Evolutionary conservation across 2,797 vertebrate species (phyloP), one percentile per base, ranked within the genome.

Genomic region (Enteromius trimaculatus): DNA sequence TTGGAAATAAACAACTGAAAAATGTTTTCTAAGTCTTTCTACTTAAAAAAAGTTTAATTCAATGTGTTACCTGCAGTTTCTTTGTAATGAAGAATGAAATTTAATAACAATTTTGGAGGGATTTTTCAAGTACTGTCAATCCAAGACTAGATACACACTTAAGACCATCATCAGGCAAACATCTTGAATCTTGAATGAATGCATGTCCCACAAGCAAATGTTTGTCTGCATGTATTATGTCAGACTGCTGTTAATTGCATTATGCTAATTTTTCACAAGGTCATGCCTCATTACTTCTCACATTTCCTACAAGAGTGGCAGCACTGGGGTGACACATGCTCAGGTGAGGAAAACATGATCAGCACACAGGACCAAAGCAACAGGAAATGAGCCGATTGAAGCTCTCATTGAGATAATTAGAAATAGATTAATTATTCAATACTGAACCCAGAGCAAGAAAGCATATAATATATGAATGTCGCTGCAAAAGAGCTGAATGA

Each of bases 391-490:
- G 55, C 21, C 69, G 23, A 76, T 80, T 37, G 7, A 84, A 74
- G n/a, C 42, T 16, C 21, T 74, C 83, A 19, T 76, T 80, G 47
- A 66, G 77, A 47, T 75, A 17, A 75, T 60, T 51, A 47, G 58
- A 51, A 79, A 76, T 80, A 37, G 34, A 69, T 69, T 60, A 74
- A 80, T 75, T 31, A 76, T 47, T 80, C 70, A 68, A 60, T 66
- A 47, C 58, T 37, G 64, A 79, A 79, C 47, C 17, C 44, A 16
- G 44, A 60, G 39, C 23, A n/a, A 69, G 81, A 78, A 58, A 68
- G 58, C 39, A 62, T 49, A 44, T 23, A n/a, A 55, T 49, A 49
- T 51, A 68, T 4, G 51, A 79, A 51, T 31, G 60, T 23, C 3
- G 6, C 23, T 5, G 39, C 55, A 47, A 42, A 64, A 77, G 53